A percentile compares a stretch with the other conserved stretches of the same genome.
These are phyloP conservation scores for Crypturellus tataupa DNA, from an alignment of 2,797 vertebrate genomes.

Conservation along the genomic window DNA sequence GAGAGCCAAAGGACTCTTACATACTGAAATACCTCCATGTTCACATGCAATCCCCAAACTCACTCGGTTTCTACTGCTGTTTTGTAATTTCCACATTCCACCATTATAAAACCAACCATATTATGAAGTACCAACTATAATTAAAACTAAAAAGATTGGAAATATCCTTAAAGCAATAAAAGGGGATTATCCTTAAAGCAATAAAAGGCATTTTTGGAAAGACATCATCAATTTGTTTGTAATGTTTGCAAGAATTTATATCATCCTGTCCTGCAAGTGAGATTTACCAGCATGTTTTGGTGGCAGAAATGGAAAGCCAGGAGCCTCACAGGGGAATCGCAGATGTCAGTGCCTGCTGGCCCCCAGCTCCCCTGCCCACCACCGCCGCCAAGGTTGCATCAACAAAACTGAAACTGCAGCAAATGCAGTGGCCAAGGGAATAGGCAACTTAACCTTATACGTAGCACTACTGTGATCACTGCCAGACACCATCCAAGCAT, in stretches of 20 bases:
- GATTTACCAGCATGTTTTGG: background rate
- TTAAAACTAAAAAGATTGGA: background rate
- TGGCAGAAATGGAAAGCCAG: background rate
- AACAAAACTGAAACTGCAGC: background rate
- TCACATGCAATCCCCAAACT: background rate
- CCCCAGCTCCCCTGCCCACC: too few species aligned
- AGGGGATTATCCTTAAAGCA: background rate
- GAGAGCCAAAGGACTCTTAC: background rate
- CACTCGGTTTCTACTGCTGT: background rate
- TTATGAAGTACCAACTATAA: background rate
- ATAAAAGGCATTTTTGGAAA: background rate
- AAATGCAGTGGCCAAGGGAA: background rate
- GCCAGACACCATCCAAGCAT: background rate
- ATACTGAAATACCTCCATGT: background rate
- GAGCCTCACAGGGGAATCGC: rapidly evolving
- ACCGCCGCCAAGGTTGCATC: background rate
- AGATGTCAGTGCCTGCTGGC: too few species aligned
- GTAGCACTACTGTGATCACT: background rate
- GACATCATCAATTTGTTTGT: background rate
- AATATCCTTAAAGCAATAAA: background rate
- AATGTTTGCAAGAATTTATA: background rate
- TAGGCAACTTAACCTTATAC: background rate
- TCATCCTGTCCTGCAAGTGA: background rate
- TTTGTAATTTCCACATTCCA: background rate
- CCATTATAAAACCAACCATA: background rate